Base-by-base conservation (phyloP, 2,888 invertebrate genomes). In the Helleia helle region DNA sequence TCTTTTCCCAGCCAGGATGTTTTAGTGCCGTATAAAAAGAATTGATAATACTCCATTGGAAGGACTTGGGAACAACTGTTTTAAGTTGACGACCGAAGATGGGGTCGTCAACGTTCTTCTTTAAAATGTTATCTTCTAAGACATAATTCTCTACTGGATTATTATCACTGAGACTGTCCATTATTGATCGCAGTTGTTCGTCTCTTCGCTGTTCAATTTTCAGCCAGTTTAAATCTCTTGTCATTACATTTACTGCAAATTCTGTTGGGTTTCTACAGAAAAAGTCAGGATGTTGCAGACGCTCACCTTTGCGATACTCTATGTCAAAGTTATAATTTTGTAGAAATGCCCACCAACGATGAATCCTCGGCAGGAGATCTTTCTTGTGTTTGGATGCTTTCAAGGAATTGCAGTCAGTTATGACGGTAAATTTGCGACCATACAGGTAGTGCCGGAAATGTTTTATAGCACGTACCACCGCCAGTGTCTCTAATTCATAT, bases 381-480 rank as follows among this genome's bases (percentile, higher is more conserved):
- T 52, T 44, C 42, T 62, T 59, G 9, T 55, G 49, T 22, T 52
- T 50, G 0, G 61, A 60, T 0, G 63, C 56, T 41, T 58, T 61
- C 0, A 62, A n/a, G n/a, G n/a, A n/a, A n/a, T n/a, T n/a, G n/a
- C n/a, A n/a, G n/a, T n/a, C n/a, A n/a, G n/a, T n/a, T n/a, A n/a
- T n/a, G n/a, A n/a, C n/a, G n/a, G n/a, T n/a, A n/a, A n/a, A n/a
- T n/a, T n/a, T n/a, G n/a, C n/a, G n/a, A n/a, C n/a, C n/a, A n/a
- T n/a, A n/a, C n/a, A n/a, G n/a, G n/a, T n/a, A n/a, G n/a, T n/a
- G n/a, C n/a, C n/a, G n/a, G n/a, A n/a, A n/a, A n/a, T n/a, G n/a
- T n/a, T n/a, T n/a, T n/a, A n/a, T n/a, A n/a, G n/a, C n/a, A n/a
- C n/a, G n/a, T n/a, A n/a, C n/a, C n/a, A n/a, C n/a, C n/a, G n/a